Evolutionary conservation across 2,113 vertebrate genomes (phyloP).

Genomic region (Notothenia rossii): DNA sequence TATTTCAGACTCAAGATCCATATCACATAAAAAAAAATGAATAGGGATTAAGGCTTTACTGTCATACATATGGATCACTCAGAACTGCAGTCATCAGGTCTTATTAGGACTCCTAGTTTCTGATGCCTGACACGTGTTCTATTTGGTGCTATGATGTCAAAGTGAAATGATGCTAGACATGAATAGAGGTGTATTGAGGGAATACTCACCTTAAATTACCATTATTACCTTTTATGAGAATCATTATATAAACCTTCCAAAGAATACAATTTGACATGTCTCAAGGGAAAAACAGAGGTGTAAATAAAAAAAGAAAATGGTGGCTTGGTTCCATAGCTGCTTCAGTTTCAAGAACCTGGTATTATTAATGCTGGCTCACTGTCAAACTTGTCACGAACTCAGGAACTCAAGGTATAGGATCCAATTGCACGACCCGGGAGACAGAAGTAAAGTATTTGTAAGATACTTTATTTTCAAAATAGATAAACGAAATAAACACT

Average conservation of each 20-base stretch:
- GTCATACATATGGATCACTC: constrained; percentile 48
- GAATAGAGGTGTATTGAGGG: background rate
- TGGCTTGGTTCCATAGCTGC: background rate
- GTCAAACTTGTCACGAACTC: too few relatives aligned
- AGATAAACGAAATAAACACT: too few relatives aligned
- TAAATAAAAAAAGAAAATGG: background rate
- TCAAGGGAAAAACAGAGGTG: background rate
- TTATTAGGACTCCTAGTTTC: too few relatives aligned
- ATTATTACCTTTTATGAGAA: background rate
- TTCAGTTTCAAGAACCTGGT: background rate
- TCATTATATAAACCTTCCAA: background rate
- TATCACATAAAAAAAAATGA: background rate
- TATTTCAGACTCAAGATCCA: too few relatives aligned
- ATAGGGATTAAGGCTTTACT: constrained; percentile 27
- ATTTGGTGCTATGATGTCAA: background rate
- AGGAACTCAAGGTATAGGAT: too few relatives aligned
- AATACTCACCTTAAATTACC: background rate
- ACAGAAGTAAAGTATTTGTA: too few relatives aligned
- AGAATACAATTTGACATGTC: background rate
- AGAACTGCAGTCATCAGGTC: constrained; percentile 14
- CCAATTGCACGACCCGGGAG: too few relatives aligned
- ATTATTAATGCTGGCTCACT: too few relatives aligned
- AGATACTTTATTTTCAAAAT: too few relatives aligned
- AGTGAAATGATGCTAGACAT: background rate
- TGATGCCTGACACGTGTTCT: too few relatives aligned